Percentiles rank a stretch among this genome's conserved stretches.
Evolutionary conservation across 1,140 invertebrate genomes (phyloP).

Genomic region (Hylaeus anthracinus): DNA sequence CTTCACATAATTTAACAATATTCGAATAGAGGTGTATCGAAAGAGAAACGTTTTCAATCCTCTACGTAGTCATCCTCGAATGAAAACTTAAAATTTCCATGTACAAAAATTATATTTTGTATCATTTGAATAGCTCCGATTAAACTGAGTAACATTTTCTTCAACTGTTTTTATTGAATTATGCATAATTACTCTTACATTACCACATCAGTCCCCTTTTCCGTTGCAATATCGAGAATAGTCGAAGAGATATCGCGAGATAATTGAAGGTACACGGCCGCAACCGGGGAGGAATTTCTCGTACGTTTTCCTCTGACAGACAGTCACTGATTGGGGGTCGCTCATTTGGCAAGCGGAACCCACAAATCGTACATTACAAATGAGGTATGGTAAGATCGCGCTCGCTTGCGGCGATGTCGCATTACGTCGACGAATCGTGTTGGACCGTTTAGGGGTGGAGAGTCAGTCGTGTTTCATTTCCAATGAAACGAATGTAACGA

Average conservation of each 20-base stretch:
- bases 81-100: no score
- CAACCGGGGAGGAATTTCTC: slow-evolving; percentile 35
- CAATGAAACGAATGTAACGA: slow-evolving; percentile 10
- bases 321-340: slow-evolving; percentile 19
- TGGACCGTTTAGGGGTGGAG: neutral
- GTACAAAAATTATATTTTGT: no score
- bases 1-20: no score
- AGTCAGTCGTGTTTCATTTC: neutral
- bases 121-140: no score
- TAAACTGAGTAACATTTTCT: no score
- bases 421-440: neutral
- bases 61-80: no score
- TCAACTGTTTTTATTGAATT: no score
- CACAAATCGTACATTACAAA: slow-evolving; percentile 49
- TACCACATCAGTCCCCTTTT: no score
- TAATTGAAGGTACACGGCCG: slow-evolving; percentile 27
- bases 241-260: slow-evolving; percentile 29
- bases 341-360: slow-evolving; percentile 29
- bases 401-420: slow-evolving; percentile 6
- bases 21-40: no score
- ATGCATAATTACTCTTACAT: no score
- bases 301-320: slow-evolving; percentile 31
- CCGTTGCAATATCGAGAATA: slow-evolving; percentile 30
- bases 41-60: no score
- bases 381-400: slow-evolving; percentile 36